Percentiles rank a stretch among this genome's conserved stretches.
Evolutionary conservation across 2,888 invertebrate species (phyloP).

Genomic region (Glaucopsyche alexis): DNA sequence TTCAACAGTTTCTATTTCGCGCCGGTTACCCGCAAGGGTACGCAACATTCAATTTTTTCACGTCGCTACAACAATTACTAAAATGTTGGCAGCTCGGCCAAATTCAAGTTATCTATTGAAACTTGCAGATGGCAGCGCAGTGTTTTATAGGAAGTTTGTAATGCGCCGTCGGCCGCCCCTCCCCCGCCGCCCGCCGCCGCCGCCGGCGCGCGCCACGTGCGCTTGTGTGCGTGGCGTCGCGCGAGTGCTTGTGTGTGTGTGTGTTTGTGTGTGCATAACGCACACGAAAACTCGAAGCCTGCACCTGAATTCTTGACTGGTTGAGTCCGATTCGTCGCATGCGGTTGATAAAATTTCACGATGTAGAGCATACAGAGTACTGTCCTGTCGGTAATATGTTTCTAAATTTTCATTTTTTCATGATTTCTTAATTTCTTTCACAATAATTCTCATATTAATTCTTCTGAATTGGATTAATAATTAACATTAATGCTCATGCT

Average conservation of each 20-base stretch:
- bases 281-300: constrained; percentile 43
- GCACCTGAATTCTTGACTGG: constrained; percentile 40
- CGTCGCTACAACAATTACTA: constrained; percentile 52
- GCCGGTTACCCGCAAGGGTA: constrained; percentile 57
- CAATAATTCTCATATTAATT: no score
- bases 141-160: constrained; percentile 71
- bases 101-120: constrained; percentile 77
- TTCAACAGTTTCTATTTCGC: constrained; percentile 58
- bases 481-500: no score
- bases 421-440: no score
- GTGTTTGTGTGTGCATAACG: constrained; percentile 43
- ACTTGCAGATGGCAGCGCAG: constrained; percentile 78
- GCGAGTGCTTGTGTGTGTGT: constrained; percentile 38
- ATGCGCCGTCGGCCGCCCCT: constrained; percentile 49
- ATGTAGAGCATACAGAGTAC: background rate
- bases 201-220: constrained; percentile 40
- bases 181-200: constrained; percentile 42
- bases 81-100: constrained; percentile 70
- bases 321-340: constrained; percentile 2
- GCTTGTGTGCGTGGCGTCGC: constrained; percentile 40
- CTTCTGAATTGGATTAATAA: no score
- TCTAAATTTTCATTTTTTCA: background rate
- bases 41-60: constrained; percentile 63
- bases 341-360: constrained; percentile 2
- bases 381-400: background rate